phyloP scores from a whole-genome alignment of 2,888 invertebrate genomes.

The Geotrupes spiniger region DNA sequence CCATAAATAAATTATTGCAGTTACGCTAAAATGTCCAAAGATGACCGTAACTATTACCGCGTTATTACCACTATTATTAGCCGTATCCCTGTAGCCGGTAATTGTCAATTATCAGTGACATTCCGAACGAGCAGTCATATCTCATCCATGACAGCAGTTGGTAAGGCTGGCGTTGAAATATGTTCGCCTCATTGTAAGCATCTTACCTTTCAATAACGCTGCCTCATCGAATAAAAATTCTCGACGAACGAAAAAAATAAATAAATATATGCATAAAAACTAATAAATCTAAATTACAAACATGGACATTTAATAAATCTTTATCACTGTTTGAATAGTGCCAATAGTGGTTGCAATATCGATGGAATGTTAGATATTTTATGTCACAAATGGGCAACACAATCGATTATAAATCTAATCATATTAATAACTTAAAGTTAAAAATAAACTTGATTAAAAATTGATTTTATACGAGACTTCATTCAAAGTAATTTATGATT shows the following conservation, averaged over 20 bases:
- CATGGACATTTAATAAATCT: neutral
- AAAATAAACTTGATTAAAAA: too few relatives aligned
- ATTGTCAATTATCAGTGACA: conserved; percentile 26
- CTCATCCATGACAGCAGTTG: conserved; percentile 20
- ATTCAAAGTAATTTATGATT: too few relatives aligned
- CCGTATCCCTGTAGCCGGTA: conserved; percentile 13
- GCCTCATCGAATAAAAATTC: conserved; percentile 3
- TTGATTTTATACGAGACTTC: too few relatives aligned
- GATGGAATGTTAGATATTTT: too few relatives aligned
- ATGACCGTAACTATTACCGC: conserved; percentile 4
- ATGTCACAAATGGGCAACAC: too few relatives aligned
- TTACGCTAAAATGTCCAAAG: neutral
- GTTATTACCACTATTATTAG: conserved; percentile 13
- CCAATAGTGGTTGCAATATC: too few relatives aligned
- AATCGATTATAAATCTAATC: too few relatives aligned
- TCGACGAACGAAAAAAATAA: too few relatives aligned
- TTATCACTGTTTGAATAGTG: neutral
- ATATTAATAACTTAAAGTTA: too few relatives aligned
- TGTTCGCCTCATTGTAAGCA: conserved; percentile 10
- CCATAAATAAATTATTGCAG: conserved; percentile 6
- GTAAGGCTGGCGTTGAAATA: conserved; percentile 21
- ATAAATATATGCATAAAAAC: neutral
- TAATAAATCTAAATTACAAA: conserved; percentile 3
- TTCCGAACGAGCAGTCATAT: conserved; percentile 19
- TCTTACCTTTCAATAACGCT: conserved; percentile 8